Evolutionary conservation across 1,140 invertebrate genomes (phyloP).

Genomic region (Drosophila quadrilineata): DNA sequence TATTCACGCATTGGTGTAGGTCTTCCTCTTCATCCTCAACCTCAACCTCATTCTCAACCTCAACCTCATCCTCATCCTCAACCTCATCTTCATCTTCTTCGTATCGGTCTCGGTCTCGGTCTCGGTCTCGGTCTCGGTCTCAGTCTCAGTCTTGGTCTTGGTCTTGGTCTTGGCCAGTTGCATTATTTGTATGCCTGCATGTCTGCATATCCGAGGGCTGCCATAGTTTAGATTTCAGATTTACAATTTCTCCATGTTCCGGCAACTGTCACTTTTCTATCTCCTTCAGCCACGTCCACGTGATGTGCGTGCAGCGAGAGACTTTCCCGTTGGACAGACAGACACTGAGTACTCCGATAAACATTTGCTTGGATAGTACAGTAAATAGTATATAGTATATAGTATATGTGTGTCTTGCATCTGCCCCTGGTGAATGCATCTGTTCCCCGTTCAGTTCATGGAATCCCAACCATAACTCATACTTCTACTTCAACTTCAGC

Average conservation of each 20-base stretch:
- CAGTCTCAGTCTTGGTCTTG: background rate
- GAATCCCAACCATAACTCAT: conserved; percentile 34
- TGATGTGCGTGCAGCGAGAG: conserved; percentile 68
- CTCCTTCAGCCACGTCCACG: conserved; percentile 43
- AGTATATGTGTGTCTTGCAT: conserved; percentile 71
- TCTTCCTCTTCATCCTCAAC: conserved; percentile 46
- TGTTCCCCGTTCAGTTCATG: background rate
- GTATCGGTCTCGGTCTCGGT: conserved; percentile 6
- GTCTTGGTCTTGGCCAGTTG: conserved; percentile 1
- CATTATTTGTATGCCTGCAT: conserved; percentile 28
- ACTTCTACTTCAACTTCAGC: background rate
- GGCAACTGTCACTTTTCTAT: conserved; percentile 74
- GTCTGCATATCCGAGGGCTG: conserved; percentile 66
- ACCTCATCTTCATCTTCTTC: no score
- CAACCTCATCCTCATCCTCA: no score
- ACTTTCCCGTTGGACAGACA: conserved; percentile 55
- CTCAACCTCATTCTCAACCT: no score
- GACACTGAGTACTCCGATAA: conserved; percentile 36
- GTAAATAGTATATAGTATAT: no score
- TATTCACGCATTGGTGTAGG: conserved; percentile 79
- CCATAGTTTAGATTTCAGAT: conserved; percentile 38
- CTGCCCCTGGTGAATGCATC: background rate
- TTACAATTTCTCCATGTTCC: conserved; percentile 62
- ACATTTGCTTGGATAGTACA: conserved; percentile 11
- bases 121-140: background rate